Evolutionary conservation across 2,888 invertebrate genomes (phyloP), one percentile per base, ranked within the genome.

Genomic region (Xylota sylvarum): DNA sequence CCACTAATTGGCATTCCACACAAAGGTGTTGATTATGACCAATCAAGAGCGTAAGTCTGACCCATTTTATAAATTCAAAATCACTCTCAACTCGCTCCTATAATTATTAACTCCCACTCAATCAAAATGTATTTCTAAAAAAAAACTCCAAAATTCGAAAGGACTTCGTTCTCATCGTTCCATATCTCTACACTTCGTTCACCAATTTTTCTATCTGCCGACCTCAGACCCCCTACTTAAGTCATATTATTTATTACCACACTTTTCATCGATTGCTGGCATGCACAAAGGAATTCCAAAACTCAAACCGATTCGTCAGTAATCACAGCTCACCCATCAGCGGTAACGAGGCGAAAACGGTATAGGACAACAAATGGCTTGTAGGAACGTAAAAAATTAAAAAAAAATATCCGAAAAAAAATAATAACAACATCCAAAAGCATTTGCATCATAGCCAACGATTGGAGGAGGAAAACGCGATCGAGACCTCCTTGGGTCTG

Each of bases 321-420:
- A 86, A 86, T 86, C 86, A 82, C 86, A 82, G 86, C 77, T 86
- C 77, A 17, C 73, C 82, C 82, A 82, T 82, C 82, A 73, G 82
- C 73, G 82, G 56, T 86, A 86, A 86, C 86, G 82, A 86, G 86
- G 82, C 86, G 86, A 82, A 86, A 86, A 86, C 86, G 86, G 86
- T 86, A 82, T 86, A 78, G 82, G 86, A 77, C 86, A 86, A 73
- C 67, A 77, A 82, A 77, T 77, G 48, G 50, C 60, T 72, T 55
- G 46, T 46, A 81, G 40, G 19, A 86, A 60, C 14, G 7, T 19
- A 35, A 17, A 35, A 46, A 43, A 72, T 52, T 27, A 10, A 19
- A 30, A 50, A 37, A 37, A 69, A n/a, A n/a, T n/a, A n/a, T n/a
- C n/a, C n/a, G n/a, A n/a, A n/a, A 70, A 55, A 46, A 64, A 64